Evolutionary conservation across 2,113 vertebrate genomes (phyloP), one percentile per base, ranked within the genome.

Genomic region (Ochotona princeps): DNA sequence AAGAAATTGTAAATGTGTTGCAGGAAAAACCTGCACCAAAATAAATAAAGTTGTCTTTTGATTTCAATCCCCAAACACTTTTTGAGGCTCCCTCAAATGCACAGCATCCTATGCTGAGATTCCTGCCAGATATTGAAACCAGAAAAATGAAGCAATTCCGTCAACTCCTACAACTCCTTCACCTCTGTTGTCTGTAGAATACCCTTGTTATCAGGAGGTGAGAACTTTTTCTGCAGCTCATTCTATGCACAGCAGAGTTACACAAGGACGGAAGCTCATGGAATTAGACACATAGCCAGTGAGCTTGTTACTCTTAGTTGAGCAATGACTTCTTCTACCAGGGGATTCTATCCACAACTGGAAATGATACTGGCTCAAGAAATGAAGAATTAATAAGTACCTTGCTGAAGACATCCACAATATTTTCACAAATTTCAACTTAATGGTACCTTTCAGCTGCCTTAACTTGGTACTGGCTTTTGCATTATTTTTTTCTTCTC

Each of bases 371-470:
- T 84, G 63, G 15, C 78, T 87, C 61, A 21, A 10, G 54, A 35
- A 20, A 72, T 80, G 66, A 85, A 61, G 76, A 89, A 35, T 82
- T 94, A 74, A 63, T 75, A 90, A 92, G 78, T 35, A 85, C 70
- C 57, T 85, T 83, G 67, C 65, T 88, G 79, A 92, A 87, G 73
- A 72, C 17, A 87, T 92, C 51, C 65, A 35, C 17, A 88, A 54
- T 83, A 87, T 54, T 96, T 96, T 84, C 28, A 75, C 84, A 91
- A 81, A 60, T 86, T 83, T 87, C 93, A 82, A 69, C 30, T 8
- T 92, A 69, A 49, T 76, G 87, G 76, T 89, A 47, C 51, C 57
- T 83, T 92, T 92, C 47, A 94, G 76, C 87, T 90, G 20, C 84
- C 63, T 74, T 74, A 69, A 72, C 93, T 92, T 90, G 49, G 75